Evolutionary conservation across 2,797 vertebrate species (phyloP), one percentile per base, ranked within the genome.

Genomic region (Syngnathus acus): DNA sequence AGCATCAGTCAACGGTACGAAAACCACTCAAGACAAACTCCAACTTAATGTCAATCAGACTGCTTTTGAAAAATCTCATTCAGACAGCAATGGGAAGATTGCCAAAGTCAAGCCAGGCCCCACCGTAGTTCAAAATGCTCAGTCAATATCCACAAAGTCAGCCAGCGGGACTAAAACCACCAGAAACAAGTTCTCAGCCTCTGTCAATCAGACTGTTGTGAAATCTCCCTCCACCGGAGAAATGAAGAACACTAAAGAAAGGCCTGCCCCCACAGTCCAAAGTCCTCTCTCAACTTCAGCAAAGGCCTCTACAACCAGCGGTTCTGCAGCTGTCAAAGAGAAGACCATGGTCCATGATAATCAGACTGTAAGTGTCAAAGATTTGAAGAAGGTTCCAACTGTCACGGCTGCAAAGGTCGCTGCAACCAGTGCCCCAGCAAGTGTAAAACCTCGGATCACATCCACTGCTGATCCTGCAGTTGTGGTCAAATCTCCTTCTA

Each of bases 11-110:
- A 72, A 67, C 1, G 5, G 60, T 13, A 45, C 74, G 40, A 87
- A 82, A 72, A 65, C 64, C 38, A 51, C 60, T 63, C 87, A 84
- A 85, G 71, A 80, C 37, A 82, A 78, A 75, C 50, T 66, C 62
- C 71, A 80, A 58, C 47, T 68, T 61, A 69, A 43, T 8, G 66
- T 62, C 39, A 82, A 81, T 84, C 82, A 79, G 57, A 85, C 82
- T 16, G 39, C 68, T 66, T 66, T 71, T 66, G 23, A 63, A 2
- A 85, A 75, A 73, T 68, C 69, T 70, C 58, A 73, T 65, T 72
- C 67, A 77, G 14, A 64, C 45, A 78, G 39, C 64, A 71, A 80
- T 62, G 68, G 64, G 38, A 87, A 75, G 37, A 62, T 13, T 65
- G 55, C 59, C 53, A 84, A 84, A 78, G 74, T 81, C 50, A 82